Conservation (phyloP, 2,888 invertebrate genomes). For the Ophioninae sp. region DNA sequence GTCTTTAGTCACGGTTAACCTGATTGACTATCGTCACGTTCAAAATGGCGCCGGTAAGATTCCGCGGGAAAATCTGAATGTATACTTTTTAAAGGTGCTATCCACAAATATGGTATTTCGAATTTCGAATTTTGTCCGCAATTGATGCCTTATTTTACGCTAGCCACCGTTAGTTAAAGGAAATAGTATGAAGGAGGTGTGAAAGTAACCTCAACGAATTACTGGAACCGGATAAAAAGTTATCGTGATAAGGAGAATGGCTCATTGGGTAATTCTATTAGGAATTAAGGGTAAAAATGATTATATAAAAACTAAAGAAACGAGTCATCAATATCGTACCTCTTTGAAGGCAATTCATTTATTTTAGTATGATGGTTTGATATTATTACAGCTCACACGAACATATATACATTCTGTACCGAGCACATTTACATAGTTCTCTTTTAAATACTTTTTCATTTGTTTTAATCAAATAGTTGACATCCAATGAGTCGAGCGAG, state of each 20-base stretch:
- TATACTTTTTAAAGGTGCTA: neutral
- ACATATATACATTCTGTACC: constrained; percentile 74
- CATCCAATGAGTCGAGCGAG: constrained; percentile 48
- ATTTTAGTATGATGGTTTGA: constrained; percentile 72
- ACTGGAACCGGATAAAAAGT: neutral
- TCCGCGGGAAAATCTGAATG: neutral
- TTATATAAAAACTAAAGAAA: neutral
- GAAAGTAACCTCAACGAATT: neutral
- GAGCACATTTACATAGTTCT: constrained; percentile 76
- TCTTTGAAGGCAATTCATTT: constrained; percentile 77
- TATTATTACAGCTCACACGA: constrained; percentile 77
- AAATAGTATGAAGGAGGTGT: neutral
- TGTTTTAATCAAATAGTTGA: constrained; percentile 48
- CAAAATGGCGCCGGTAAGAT: neutral
- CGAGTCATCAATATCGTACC: constrained; percentile 17
- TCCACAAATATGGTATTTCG: neutral
- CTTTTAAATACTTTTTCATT: constrained; percentile 51
- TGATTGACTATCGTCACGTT: neutral
- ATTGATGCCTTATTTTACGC: neutral
- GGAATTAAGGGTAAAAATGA: neutral
- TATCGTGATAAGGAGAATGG: neutral
- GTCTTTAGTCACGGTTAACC: neutral
- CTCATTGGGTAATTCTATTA: neutral
- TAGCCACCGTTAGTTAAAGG: neutral
- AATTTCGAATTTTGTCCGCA: neutral